Conservation (phyloP, 1,140 invertebrate species). For the Cotesia glomerata region DNA sequence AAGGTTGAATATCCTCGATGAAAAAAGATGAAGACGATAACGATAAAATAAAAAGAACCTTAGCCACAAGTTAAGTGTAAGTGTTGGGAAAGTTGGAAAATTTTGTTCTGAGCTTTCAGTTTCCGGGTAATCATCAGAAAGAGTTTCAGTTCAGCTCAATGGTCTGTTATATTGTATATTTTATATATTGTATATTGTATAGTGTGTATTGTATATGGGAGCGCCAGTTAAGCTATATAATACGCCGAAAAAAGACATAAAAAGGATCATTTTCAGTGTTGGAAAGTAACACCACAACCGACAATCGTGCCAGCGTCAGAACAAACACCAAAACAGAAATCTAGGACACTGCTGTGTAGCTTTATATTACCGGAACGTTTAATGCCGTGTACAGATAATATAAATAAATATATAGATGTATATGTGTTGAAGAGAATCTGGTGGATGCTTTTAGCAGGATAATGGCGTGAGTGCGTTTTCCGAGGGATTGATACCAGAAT, state of each 20-base stretch:
- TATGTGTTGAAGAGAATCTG: no score
- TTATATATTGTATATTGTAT: no score
- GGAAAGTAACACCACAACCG: conserved; percentile 15
- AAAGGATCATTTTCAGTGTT: conserved; percentile 15
- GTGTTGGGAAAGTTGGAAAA: background rate
- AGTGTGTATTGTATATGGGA: background rate
- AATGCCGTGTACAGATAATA: no score
- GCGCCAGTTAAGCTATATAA: background rate
- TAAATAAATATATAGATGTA: no score
- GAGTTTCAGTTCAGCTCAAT: conserved; percentile 5
- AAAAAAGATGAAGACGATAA: background rate
- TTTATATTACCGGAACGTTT: background rate
- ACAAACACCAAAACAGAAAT: conserved; percentile 20
- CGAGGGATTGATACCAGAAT: background rate
- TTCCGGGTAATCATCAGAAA: conserved; percentile 19
- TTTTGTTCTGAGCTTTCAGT: background rate
- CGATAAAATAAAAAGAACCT: background rate
- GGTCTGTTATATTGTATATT: background rate
- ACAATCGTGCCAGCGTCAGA: conserved; percentile 10
- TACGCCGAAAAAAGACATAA: background rate
- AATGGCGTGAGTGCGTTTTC: background rate
- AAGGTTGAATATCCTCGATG: no score
- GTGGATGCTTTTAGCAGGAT: background rate
- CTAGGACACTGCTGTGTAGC: conserved; percentile 7
- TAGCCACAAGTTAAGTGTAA: background rate